These are phyloP conservation scores for Dermatemys mawii DNA, from an alignment of 2,113 vertebrate species.

Conservation along the genomic window DNA sequence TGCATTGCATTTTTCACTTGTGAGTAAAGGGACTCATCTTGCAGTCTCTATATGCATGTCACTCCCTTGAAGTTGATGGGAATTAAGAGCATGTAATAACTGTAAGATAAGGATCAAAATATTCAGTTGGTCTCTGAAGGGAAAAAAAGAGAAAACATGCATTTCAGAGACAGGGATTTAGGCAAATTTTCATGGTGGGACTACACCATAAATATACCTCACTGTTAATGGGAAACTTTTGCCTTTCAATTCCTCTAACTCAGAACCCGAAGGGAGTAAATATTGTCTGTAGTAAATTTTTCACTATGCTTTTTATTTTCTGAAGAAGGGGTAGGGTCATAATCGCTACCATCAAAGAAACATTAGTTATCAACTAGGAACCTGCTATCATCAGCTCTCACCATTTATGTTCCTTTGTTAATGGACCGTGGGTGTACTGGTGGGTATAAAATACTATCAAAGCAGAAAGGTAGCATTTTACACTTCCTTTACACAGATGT, in stretches of 20 bases:
- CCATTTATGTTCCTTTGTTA: not conserved
- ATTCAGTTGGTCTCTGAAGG: constrained; percentile 20
- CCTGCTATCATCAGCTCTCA: not conserved
- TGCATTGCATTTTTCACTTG: constrained; percentile 27
- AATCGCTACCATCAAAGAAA: not conserved
- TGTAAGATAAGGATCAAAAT: not conserved
- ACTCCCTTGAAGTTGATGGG: not conserved
- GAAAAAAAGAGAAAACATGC: constrained; percentile 30
- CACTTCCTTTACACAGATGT: not conserved
- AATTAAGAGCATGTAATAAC: not conserved
- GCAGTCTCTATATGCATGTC: not conserved
- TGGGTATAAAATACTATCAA: not conserved
- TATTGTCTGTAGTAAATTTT: constrained; percentile 26
- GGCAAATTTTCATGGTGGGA: constrained; percentile 27
- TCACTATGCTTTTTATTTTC: not conserved
- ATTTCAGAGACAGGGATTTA: constrained; percentile 21
- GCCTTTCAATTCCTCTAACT: not conserved
- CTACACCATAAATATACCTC: constrained; percentile 16
- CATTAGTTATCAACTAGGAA: not conserved
- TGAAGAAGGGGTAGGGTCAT: not conserved
- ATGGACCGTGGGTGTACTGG: not conserved
- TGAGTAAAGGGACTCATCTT: constrained; percentile 34
- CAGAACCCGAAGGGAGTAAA: constrained; percentile 37
- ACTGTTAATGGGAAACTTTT: constrained; percentile 16
- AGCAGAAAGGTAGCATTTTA: not conserved